Conservation (phyloP, 1,140 invertebrate genomes). For the Papilio glaucus region DNA sequence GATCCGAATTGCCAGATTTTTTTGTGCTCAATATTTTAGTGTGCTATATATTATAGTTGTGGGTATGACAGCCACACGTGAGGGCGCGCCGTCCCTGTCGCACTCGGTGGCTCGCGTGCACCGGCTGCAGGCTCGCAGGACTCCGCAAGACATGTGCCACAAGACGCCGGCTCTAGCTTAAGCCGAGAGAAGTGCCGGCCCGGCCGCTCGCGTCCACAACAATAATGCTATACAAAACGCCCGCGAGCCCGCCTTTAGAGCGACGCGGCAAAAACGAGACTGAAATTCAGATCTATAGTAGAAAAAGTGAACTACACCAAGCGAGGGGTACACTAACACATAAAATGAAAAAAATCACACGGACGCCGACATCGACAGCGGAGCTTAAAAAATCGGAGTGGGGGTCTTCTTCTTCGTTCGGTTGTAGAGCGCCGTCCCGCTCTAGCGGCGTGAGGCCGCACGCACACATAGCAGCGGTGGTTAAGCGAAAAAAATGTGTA, state of each 20-base stretch:
- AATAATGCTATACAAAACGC: conserved; percentile 78
- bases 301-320: conserved; percentile 83
- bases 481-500: conserved; percentile 83
- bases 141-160: conserved; percentile 70
- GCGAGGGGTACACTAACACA: conserved; percentile 83
- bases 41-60: conserved; percentile 74
- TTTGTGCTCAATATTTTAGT: conserved; percentile 81
- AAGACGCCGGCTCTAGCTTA: conserved; percentile 62
- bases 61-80: conserved; percentile 72
- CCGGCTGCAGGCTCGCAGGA: conserved; percentile 53
- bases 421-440: conserved; percentile 62
- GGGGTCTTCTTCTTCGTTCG: conserved; percentile 60
- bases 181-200: conserved; percentile 47
- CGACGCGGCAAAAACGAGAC: conserved; percentile 83
- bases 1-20: conserved; percentile 79
- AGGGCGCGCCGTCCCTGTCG: conserved; percentile 67
- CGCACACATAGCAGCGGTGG: conserved; percentile 71
- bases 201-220: conserved; percentile 61
- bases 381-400: conserved; percentile 82
- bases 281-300: conserved; percentile 84
- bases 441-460: conserved; percentile 74
- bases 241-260: conserved; percentile 78
- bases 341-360: conserved; percentile 83
- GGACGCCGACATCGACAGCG: conserved; percentile 71
- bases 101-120: conserved; percentile 72